These are phyloP conservation scores for Melopsittacus undulatus DNA, from an alignment of 2,797 vertebrate genomes.

Conservation along the genomic window DNA sequence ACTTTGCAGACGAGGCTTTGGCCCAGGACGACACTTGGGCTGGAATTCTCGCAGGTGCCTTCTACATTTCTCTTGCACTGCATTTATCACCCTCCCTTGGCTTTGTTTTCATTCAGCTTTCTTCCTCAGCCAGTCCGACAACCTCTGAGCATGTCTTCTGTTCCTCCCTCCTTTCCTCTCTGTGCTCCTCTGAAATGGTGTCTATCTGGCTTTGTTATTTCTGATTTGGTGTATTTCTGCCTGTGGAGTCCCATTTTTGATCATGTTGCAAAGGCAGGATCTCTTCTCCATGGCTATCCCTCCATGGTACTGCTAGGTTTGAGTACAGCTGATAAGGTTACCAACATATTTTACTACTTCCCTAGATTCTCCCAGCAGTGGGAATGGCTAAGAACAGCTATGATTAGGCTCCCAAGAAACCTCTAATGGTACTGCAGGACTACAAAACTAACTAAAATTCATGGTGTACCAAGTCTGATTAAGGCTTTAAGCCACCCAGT, in stretches of 20 bases:
- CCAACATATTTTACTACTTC: not conserved
- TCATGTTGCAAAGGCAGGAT: not conserved
- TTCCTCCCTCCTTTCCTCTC: not conserved
- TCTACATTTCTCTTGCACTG: not conserved
- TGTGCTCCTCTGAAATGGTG: not conserved
- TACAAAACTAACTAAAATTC: not conserved
- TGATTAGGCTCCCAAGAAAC: not conserved
- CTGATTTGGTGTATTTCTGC: not conserved
- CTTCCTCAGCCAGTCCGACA: fast-evolving
- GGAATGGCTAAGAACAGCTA: not conserved
- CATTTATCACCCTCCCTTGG: not conserved
- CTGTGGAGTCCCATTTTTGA: not conserved
- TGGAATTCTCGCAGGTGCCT: fast-evolving
- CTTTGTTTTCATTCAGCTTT: not conserved
- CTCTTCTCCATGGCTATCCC: not conserved
- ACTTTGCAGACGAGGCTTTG: not conserved
- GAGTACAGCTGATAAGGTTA: not conserved
- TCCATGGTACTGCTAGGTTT: not conserved
- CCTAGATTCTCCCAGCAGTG: not conserved
- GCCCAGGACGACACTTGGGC: not conserved
- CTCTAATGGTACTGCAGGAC: not conserved
- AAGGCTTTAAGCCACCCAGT: not conserved
- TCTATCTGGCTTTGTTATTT: not conserved
- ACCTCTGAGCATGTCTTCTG: not conserved
- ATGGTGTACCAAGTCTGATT: not conserved